Evolutionary conservation across 2,113 vertebrate species (phyloP).

Genomic region (Podiceps cristatus): DNA sequence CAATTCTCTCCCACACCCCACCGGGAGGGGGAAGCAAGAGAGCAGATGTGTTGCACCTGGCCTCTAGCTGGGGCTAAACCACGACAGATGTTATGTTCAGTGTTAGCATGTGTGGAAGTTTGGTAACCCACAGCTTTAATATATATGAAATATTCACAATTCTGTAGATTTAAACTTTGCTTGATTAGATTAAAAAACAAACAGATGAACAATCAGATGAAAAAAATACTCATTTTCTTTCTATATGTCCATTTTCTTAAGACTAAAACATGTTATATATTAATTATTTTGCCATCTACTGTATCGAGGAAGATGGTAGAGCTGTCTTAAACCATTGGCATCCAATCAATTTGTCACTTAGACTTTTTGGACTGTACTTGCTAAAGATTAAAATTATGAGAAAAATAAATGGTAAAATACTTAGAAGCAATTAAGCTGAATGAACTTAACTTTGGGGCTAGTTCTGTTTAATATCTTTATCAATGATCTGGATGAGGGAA

Average conservation of each 20-base stretch:
- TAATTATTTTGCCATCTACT: background rate
- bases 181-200: background rate
- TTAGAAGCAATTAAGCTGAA: background rate
- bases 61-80: no score
- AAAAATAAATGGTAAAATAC: background rate
- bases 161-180: background rate
- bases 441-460: background rate
- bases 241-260: background rate
- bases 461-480: background rate
- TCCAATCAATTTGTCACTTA: background rate
- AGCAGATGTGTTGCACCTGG: no score
- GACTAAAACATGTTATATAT: background rate
- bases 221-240: background rate
- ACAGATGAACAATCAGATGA: background rate
- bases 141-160: background rate
- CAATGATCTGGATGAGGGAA: fast-evolving
- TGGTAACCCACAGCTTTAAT: background rate
- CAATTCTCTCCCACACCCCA: no score
- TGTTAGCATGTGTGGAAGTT: background rate
- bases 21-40: no score
- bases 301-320: background rate
- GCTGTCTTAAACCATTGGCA: background rate
- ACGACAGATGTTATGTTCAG: background rate
- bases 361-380: background rate
- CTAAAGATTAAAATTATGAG: background rate